These are phyloP conservation scores for Corythaeola cristata DNA, from an alignment of 2,113 vertebrate species.

Conservation along the genomic window DNA sequence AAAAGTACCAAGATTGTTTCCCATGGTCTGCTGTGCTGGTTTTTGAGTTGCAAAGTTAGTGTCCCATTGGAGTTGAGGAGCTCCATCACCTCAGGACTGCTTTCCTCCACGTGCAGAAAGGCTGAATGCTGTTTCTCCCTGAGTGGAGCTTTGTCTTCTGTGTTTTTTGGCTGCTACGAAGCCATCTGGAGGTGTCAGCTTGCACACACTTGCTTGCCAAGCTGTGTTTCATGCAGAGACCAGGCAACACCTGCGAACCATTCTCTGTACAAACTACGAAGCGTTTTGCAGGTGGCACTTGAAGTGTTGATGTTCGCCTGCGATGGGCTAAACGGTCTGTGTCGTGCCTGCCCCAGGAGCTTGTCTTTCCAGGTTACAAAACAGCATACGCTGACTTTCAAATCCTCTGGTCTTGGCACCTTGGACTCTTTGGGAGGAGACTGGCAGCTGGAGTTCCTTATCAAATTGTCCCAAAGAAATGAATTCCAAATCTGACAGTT, in stretches of 20 bases:
- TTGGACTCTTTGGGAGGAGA: background rate
- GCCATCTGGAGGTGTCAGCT: background rate
- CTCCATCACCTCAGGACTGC: background rate
- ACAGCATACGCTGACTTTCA: background rate
- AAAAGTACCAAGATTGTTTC: background rate
- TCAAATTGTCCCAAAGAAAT: background rate
- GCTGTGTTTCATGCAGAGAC: background rate
- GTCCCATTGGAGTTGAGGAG: background rate
- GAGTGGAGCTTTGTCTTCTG: background rate
- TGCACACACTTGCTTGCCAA: background rate
- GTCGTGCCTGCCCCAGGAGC: background rate
- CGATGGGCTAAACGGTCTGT: background rate
- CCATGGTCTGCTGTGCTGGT: no score
- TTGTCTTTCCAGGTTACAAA: background rate
- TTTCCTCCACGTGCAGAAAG: fast-evolving
- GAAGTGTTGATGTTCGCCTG: background rate
- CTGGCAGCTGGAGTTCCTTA: background rate
- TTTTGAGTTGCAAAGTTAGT: background rate
- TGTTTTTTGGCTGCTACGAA: background rate
- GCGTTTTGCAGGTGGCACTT: background rate
- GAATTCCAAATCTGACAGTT: background rate
- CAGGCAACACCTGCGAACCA: background rate
- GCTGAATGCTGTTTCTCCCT: background rate
- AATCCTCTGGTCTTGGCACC: background rate
- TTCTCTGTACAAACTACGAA: background rate